A percentile compares a stretch with the other conserved stretches of the same genome.
Conservation (phyloP, 1,140 invertebrate species). For the Drosophila kikkawai region DNA sequence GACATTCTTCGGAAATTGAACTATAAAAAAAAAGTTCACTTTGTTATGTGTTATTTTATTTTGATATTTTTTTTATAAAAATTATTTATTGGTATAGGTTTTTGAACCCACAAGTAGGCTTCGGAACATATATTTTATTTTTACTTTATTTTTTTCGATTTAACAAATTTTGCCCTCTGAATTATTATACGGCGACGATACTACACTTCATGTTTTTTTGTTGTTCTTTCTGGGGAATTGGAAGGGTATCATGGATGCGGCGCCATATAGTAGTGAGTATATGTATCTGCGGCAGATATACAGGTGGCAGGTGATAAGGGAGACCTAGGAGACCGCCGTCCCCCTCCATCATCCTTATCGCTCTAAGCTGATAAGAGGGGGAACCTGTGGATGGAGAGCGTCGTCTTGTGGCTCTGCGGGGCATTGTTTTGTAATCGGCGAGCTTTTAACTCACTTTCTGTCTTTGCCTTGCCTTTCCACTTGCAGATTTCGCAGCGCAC, state of each 20-base stretch:
- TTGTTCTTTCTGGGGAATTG: not conserved
- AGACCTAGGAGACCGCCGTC: not conserved
- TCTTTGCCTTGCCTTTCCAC: slow-evolving; percentile 36
- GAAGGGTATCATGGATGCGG: slow-evolving; percentile 21
- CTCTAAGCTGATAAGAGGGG: slow-evolving; percentile 28
- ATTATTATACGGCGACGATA: not conserved
- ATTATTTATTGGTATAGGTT: not conserved
- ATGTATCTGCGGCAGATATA: slow-evolving; percentile 13
- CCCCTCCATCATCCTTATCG: slow-evolving; percentile 39
- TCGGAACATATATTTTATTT: slow-evolving; percentile 3
- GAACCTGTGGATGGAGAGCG: slow-evolving; percentile 5
- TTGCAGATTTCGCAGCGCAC: slow-evolving; percentile 71
- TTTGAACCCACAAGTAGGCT: not conserved
- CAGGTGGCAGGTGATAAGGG: slow-evolving; percentile 25
- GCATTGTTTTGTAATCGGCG: slow-evolving; percentile 45
- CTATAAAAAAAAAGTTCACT: not conserved
- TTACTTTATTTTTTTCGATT: slow-evolving; percentile 1
- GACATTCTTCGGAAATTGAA: not conserved
- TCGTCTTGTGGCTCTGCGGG: slow-evolving; percentile 38
- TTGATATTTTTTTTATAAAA: not conserved
- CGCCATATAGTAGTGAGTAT: not conserved
- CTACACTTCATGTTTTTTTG: not conserved
- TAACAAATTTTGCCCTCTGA: not conserved
- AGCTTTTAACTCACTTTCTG: slow-evolving; percentile 35
- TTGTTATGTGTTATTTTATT: not conserved